Base-by-base conservation (phyloP, 2,797 vertebrate genomes). In the Poeciliopsis gracilis region DNA sequence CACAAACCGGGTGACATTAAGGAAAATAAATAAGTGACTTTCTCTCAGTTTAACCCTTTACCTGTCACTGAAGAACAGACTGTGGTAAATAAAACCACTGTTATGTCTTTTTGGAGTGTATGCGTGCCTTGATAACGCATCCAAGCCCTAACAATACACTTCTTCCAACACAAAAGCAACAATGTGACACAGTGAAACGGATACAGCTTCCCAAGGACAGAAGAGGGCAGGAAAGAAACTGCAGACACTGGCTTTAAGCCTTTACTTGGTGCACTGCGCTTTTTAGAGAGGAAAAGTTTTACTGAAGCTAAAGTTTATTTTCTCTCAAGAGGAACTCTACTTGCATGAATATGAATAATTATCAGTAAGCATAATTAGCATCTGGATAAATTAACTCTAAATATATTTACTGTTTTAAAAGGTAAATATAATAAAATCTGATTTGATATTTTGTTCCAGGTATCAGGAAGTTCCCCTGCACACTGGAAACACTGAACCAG, bases 181-280 rank as follows among this genome's bases (percentile, higher is more conserved):
- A 38, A 28, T 5, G 8, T 77, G 82, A 84, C 83, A 70, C 76
- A 3, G 18, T 71, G 86, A 78, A 73, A 81, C 61, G 9, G 89
- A 91, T 92, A 78, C 16, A n/a, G 84, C 81, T 88, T 88, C 87
- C 72, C 15, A 4, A 47, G 66, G 33, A 77, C 80, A 80, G 86
- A 84, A 73, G 38, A 78, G 30, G 2, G 75, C 70, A 59, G n/a
- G 28, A 18, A 78, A 23, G 53, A 25, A 47, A 82, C 45, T 67
- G 38, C 16, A 33, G n/a, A 33, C 10, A 10, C 1, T 12, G 38
- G 20, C n/a, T 41, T 61, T 1, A 3, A 73, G 53, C 5, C 6
- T 51, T 57, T 53, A 10, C 11, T 41, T 73, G 23, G 30, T 51
- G 1, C 23, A 36, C 45, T 5, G 28, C 2, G 5, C 11, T 13